Percentiles rank a stretch among this genome's conserved stretches.
phyloP scores from a whole-genome alignment of 1,140 invertebrate genomes.

The Proctacanthus coquilletti region DNA sequence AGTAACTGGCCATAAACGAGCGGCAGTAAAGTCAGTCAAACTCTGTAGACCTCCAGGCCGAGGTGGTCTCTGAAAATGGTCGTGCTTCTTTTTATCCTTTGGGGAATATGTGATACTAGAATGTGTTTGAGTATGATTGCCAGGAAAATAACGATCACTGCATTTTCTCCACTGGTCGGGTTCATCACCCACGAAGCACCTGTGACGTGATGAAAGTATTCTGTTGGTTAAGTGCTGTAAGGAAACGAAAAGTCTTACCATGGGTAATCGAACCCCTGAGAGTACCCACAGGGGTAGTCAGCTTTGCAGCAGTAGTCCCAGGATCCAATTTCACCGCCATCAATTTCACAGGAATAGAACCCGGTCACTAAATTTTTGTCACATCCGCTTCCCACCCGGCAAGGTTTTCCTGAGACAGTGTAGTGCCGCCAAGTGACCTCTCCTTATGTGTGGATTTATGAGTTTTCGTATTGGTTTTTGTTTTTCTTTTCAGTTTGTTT shows the following conservation, averaged over 20 bases:
- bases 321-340: conserved; percentile 45
- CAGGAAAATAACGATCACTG: conserved; percentile 59
- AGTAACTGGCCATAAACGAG: conserved; percentile 46
- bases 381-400: conserved; percentile 50
- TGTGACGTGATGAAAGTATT: too few relatives aligned
- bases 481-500: conserved; percentile 12
- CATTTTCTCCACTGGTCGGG: conserved; percentile 68
- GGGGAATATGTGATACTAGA: conserved; percentile 15
- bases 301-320: conserved; percentile 73
- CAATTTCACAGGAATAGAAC: conserved; percentile 63
- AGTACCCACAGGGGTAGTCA: conserved; percentile 65
- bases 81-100: conserved; percentile 28
- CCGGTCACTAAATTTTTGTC: conserved; percentile 52
- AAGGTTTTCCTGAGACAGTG: conserved; percentile 61
- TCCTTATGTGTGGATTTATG: conserved; percentile 16
- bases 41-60: conserved; percentile 34
- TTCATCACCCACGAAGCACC: conserved; percentile 61
- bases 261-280: conserved; percentile 56
- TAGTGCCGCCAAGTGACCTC: conserved; percentile 47
- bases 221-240: background rate
- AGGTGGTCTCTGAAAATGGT: conserved; percentile 28
- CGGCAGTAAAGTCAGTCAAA: conserved; percentile 26
- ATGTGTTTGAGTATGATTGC: conserved; percentile 17
- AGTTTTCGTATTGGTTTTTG: conserved; percentile 1
- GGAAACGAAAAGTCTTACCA: conserved; percentile 37